phyloP scores from a whole-genome alignment of 2,797 vertebrate genomes.

The Hephaestus fuliginosus region DNA sequence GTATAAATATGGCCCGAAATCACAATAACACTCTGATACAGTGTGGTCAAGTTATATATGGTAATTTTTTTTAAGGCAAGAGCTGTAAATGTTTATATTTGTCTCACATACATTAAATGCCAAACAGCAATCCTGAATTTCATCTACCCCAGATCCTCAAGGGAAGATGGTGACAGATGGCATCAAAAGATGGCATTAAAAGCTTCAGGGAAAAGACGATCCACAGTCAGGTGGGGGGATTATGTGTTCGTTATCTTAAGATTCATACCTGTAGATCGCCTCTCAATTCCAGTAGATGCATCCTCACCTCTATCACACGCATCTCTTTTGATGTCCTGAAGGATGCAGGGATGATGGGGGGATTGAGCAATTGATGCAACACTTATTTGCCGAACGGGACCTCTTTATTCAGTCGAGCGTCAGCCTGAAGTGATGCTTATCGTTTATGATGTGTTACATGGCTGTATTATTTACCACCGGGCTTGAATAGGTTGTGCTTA shows the following conservation, averaged over 20 bases:
- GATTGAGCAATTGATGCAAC: constrained; percentile 7
- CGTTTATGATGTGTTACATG: constrained; percentile 24
- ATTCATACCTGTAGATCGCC: constrained; percentile 6
- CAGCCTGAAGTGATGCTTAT: constrained; percentile 26
- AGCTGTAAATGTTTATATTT: not conserved
- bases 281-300: constrained; percentile 17
- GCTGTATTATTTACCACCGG: constrained; percentile 13
- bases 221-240: constrained; percentile 33
- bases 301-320: not conserved
- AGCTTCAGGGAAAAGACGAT: constrained; percentile 18
- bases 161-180: constrained; percentile 60
- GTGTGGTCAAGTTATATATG: not conserved
- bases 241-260: constrained; percentile 31
- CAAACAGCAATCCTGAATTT: not conserved
- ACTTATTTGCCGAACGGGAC: not conserved
- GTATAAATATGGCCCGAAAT: not conserved
- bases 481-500: not conserved
- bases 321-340: constrained; percentile 4
- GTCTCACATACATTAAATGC: not conserved
- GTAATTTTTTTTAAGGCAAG: not conserved
- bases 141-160: constrained; percentile 18
- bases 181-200: constrained; percentile 37
- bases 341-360: constrained; percentile 5
- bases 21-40: not conserved
- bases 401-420: constrained; percentile 5